Conservation (phyloP, 2,113 vertebrate species). For the Hyaena hyaena region DNA sequence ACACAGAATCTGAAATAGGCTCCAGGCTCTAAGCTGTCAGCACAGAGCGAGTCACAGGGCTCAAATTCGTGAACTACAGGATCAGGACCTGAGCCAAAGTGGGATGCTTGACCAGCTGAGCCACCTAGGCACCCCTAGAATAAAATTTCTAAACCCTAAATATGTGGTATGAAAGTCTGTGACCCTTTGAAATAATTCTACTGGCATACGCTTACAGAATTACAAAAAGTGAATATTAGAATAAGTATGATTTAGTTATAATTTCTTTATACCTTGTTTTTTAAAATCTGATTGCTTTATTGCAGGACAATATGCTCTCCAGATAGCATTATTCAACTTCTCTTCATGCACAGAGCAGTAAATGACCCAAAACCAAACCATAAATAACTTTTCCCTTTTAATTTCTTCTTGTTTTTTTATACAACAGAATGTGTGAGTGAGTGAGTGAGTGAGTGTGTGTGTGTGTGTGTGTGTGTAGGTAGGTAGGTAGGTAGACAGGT, state of each 20-base stretch:
- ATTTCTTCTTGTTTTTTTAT: not conserved
- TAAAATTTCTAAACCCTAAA: constrained; percentile 32
- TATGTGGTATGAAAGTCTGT: constrained; percentile 1
- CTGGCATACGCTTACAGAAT: not conserved
- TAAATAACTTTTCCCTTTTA: constrained; percentile 27
- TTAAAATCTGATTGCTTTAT: constrained; percentile 62
- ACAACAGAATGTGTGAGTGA: not conserved
- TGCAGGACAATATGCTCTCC: constrained; percentile 58
- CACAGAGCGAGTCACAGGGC: no score
- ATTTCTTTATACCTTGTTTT: constrained; percentile 61
- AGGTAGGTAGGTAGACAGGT: not conserved
- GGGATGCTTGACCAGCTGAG: no score
- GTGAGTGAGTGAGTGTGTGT: not conserved
- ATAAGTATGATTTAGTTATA: constrained; percentile 42
- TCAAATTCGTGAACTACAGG: no score
- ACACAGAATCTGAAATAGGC: no score
- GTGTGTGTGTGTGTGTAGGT: not conserved
- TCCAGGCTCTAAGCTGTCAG: no score
- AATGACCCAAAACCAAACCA: constrained; percentile 56
- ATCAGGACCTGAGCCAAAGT: no score
- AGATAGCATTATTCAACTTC: constrained; percentile 57
- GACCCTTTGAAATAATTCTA: not conserved
- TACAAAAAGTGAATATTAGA: not conserved
- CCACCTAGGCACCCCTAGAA: not conserved
- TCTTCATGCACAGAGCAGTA: constrained; percentile 48